Evolutionary conservation across 2,888 invertebrate species (phyloP), one percentile per base, ranked within the genome.

Genomic region (Strigamia transsilvanica): DNA sequence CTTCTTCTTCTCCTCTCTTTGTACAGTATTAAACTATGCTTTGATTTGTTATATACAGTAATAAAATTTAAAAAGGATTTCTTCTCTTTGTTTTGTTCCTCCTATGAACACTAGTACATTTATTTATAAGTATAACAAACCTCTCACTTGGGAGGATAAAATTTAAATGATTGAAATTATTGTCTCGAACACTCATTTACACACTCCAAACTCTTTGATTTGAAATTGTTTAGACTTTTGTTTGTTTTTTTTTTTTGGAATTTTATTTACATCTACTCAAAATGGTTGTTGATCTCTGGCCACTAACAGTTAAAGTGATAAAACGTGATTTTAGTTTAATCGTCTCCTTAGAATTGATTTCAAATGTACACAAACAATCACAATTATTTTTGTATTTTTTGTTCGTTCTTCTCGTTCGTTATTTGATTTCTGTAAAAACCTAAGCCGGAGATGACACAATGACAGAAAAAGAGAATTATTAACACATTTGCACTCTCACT

Each of bases 1-100:
- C 9, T 21, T 9, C 18, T 56, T 56, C 18, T 18, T 7, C 18
- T 9, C n/a, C 46, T n/a, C 13, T 46, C n/a, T 46, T 46, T 46
- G 1, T 56, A 56, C 56, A 56, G 56, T 56, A 56, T 56, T 56
- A 56, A 56, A 56, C 56, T 56, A 56, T 56, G 56, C 56, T 56
- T 56, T 56, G 56, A 56, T 56, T 56, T 56, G 46, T 56, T 56
- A 56, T 56, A 56, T 56, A 56, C 56, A 56, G 56, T 56, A 56
- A 56, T 56, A 56, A 56, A 56, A 56, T 56, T 56, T 56, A 56
- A 56, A 56, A 56, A 56, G 56, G 56, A 56, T 56, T 56, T 56
- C 6, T 56, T 56, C 18, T 56, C 56, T 21, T 56, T n/a, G n/a
- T 56, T 56, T 18, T 56, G 21, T 21, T 56, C 56, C 56, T 56